Evolutionary conservation across 1,140 invertebrate genomes (phyloP).

Genomic region (Mercenaria mercenaria): DNA sequence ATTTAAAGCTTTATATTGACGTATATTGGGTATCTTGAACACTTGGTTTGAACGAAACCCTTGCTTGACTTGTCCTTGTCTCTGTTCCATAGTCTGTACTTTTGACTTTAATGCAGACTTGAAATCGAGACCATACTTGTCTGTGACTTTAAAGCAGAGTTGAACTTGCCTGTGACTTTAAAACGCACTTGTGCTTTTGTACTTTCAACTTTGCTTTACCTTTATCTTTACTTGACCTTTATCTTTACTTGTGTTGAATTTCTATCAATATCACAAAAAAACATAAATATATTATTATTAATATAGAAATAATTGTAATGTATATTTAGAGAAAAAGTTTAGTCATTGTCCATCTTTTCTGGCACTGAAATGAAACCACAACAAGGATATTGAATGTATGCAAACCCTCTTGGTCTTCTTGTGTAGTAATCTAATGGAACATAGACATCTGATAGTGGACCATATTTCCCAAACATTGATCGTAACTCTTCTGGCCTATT

Average conservation of each 20-base stretch:
- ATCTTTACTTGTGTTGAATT: slow-evolving; percentile 51
- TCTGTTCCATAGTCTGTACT: not conserved
- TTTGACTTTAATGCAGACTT: slow-evolving; percentile 50
- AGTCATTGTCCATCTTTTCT: not conserved
- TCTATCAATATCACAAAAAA: slow-evolving; percentile 29
- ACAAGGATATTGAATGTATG: slow-evolving; percentile 87
- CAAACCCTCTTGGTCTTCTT: slow-evolving; percentile 86
- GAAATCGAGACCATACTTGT: slow-evolving; percentile 35
- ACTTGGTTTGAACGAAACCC: not conserved
- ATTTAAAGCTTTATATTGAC: not conserved
- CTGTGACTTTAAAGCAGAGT: slow-evolving; percentile 21
- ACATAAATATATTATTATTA: not conserved
- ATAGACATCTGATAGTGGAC: slow-evolving; percentile 87
- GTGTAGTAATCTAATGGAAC: slow-evolving; percentile 87
- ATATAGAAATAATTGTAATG: not conserved
- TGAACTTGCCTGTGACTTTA: slow-evolving; percentile 47
- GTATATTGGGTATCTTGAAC: not conserved
- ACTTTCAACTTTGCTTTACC: slow-evolving; percentile 16
- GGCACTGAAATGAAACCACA: not conserved
- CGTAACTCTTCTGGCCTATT: slow-evolving; percentile 85
- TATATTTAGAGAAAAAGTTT: not conserved
- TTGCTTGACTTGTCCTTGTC: slow-evolving; percentile 9
- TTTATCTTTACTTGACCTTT: slow-evolving; percentile 25
- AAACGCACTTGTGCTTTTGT: not conserved
- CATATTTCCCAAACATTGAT: slow-evolving; percentile 87